Percentiles rank a stretch among this genome's conserved stretches.
Evolutionary conservation across 2,797 vertebrate genomes (phyloP).

Genomic region (Schizopygopsis pylzovi): DNA sequence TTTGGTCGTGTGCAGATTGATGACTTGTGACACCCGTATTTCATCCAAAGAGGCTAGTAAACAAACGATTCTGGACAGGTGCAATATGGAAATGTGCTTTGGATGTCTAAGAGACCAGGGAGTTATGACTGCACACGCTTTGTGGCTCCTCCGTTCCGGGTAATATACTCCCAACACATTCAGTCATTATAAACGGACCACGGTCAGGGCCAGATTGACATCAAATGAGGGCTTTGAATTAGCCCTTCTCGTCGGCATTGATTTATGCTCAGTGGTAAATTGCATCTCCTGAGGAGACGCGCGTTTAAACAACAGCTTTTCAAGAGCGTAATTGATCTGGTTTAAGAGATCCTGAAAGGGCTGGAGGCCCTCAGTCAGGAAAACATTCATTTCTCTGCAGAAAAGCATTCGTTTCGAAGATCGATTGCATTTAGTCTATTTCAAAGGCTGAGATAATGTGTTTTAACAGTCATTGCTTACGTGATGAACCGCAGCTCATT

Average conservation of each 20-base stretch:
- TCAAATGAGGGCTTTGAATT: conserved; percentile 81
- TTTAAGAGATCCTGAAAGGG: conserved; percentile 51
- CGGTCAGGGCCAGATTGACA: conserved; percentile 82
- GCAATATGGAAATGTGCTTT: conserved; percentile 78
- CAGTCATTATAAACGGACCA: conserved; percentile 72
- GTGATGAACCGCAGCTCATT: not conserved
- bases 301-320: conserved; percentile 61
- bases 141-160: conserved; percentile 68
- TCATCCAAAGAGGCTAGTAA: conserved; percentile 80
- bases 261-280: conserved; percentile 79
- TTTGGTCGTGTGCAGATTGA: conserved; percentile 69
- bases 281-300: conserved; percentile 69
- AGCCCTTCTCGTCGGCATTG: conserved; percentile 80
- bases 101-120: conserved; percentile 56
- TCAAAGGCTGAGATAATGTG: not conserved
- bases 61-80: conserved; percentile 78
- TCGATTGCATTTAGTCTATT: not conserved
- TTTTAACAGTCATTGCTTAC: not conserved
- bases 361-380: conserved; percentile 32
- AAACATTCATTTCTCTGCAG: conserved; percentile 35
- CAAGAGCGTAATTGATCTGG: conserved; percentile 73
- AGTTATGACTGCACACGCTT: conserved; percentile 71
- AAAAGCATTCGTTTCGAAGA: conserved; percentile 14
- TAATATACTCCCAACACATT: conserved; percentile 75
- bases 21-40: conserved; percentile 72